Evolutionary conservation across 2,888 invertebrate species (phyloP), one percentile per base, ranked within the genome.

Genomic region (Sericinus montela): DNA sequence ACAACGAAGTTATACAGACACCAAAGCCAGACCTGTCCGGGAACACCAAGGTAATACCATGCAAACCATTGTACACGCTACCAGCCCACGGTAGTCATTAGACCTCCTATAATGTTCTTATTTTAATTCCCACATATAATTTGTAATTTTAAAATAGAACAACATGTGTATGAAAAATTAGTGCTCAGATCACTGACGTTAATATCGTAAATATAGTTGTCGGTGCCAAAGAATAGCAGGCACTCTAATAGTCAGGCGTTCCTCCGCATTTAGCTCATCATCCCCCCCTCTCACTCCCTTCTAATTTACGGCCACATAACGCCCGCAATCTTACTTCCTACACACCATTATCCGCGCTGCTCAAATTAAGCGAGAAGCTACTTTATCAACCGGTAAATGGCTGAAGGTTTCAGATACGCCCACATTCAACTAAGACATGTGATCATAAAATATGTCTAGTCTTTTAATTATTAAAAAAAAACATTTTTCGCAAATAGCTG

Each of bases 301-400:
- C 62, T 71, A 73, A 76, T 76, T 75, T 72, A 76, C 65, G 66
- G 59, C 54, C 69, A 63, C 71, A 71, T 72, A 72, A 70, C 68
- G 63, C 60, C 66, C 65, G 69, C 75, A 75, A 75, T 76, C 74
- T 72, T 66, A 59, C 63, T 65, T 56, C 59, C 63, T 62, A 67
- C 68, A 71, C 69, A 61, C 74, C 70, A 69, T 74, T 75, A 72
- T 67, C 66, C 63, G 54, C 49, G 59, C 57, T 59, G 65, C 62
- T 67, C 67, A 71, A 72, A 76, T 77, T 75, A 75, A 73, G 68
- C 64, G 57, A 57, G 60, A 55, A 62, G 65, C 66, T 63, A 66
- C 66, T 75, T 72, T 73, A 74, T 73, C 73, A 74, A 69, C 66
- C 47, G 48, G 54, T 55, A 55, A 57, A 52, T 46, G 52, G 50